These are phyloP conservation scores for Mionectes olivaceus DNA, from an alignment of 2,797 vertebrate genomes.

Conservation along the genomic window DNA sequence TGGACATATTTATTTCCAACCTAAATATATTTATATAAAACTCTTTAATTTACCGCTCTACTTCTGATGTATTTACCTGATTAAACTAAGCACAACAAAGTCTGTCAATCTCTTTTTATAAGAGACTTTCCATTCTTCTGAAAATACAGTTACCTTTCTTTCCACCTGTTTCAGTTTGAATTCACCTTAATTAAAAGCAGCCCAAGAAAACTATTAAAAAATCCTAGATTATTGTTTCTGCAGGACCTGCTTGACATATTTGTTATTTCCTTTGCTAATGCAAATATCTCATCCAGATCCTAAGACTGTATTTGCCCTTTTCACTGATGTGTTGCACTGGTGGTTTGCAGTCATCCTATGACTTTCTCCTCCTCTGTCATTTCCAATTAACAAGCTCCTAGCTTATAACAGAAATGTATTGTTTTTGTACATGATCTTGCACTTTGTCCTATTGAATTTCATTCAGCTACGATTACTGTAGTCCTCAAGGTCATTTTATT, in stretches of 20 bases:
- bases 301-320: neutral
- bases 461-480: constrained; percentile 25
- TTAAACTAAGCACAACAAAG: neutral
- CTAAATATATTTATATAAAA: neutral
- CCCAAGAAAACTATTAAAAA: neutral
- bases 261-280: neutral
- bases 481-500: constrained; percentile 48
- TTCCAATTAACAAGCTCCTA: constrained; percentile 51
- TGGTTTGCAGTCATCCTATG: constrained; percentile 17
- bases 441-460: constrained; percentile 61
- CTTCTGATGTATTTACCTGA: neutral
- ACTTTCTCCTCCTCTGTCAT: constrained; percentile 49
- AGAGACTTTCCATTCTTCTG: neutral
- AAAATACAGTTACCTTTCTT: neutral
- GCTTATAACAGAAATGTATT: constrained; percentile 39
- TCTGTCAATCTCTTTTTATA: neutral
- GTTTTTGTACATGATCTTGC: constrained; percentile 41
- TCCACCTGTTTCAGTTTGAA: neutral
- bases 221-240: neutral
- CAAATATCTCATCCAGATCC: neutral
- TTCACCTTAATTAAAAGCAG: neutral
- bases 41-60: neutral
- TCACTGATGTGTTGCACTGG: neutral
- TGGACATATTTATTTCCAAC: neutral
- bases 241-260: neutral